Percentiles rank a stretch among this genome's conserved stretches.
These are phyloP conservation scores for Aporrectodea caliginosa DNA, from an alignment of 1,140 invertebrate genomes.

Conservation along the genomic window DNA sequence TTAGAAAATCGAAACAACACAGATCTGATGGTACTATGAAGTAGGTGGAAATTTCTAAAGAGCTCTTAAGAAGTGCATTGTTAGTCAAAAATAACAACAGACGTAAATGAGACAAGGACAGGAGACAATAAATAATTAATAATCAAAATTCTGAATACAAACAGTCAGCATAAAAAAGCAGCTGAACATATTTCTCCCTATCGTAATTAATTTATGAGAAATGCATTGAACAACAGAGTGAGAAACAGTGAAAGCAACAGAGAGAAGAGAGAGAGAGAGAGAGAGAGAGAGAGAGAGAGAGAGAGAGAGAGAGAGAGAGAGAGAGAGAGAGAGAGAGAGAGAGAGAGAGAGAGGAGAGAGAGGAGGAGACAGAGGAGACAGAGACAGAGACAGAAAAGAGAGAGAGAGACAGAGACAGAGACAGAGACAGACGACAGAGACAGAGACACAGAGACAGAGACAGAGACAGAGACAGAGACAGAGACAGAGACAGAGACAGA, in stretches of 20 bases:
- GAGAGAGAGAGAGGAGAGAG: too few relatives aligned
- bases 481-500: neutral
- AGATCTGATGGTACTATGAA: neutral
- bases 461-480: neutral
- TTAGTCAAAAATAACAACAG: neutral
- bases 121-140: too few relatives aligned
- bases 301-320: too few relatives aligned
- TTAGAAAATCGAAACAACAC: neutral
- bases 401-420: neutral
- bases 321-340: too few relatives aligned
- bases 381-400: neutral
- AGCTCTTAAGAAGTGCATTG: neutral
- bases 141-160: neutral
- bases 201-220: too few relatives aligned
- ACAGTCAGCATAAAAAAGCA: neutral
- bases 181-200: neutral
- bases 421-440: neutral
- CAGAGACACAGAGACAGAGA: neutral
- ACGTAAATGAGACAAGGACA: too few relatives aligned
- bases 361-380: too few relatives aligned
- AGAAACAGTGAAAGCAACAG: too few relatives aligned
- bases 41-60: too few relatives aligned
- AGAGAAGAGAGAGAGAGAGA: too few relatives aligned
- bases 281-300: too few relatives aligned
- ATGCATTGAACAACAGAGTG: too few relatives aligned